These are phyloP conservation scores for Heteromormyrus szaboi DNA, from an alignment of 2,797 vertebrate genomes.

Conservation along the genomic window DNA sequence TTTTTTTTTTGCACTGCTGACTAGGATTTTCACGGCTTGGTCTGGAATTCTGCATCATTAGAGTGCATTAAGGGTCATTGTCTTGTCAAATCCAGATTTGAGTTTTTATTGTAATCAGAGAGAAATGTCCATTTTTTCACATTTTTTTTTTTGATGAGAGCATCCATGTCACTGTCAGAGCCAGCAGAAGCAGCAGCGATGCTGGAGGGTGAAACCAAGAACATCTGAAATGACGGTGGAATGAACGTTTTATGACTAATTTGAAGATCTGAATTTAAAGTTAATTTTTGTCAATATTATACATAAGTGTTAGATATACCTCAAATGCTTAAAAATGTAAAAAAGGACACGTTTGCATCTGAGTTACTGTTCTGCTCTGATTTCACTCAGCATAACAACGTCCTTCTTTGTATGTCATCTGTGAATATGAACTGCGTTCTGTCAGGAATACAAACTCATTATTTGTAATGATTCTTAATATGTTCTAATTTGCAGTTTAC, in stretches of 20 bases:
- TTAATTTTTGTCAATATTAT: neutral
- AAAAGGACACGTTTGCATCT: neutral
- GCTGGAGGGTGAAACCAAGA: neutral
- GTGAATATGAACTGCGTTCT: neutral
- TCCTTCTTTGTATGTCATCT: neutral
- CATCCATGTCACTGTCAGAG: neutral
- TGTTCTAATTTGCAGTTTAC: constrained; percentile 2
- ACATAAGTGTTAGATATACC: neutral
- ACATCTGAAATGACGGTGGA: neutral
- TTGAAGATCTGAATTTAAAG: neutral
- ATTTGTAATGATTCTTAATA: neutral
- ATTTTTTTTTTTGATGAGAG: neutral
- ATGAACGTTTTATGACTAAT: neutral
- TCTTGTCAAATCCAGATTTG: neutral
- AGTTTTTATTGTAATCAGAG: neutral
- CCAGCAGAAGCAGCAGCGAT: neutral
- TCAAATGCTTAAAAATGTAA: neutral
- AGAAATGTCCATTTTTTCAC: neutral
- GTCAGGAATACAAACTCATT: neutral
- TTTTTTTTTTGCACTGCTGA: neutral
- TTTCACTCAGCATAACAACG: neutral
- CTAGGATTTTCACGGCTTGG: neutral
- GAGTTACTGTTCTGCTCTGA: neutral
- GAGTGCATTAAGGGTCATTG: neutral
- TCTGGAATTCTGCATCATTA: neutral